Evolutionary conservation across 1,140 invertebrate species (phyloP).

Genomic region (Drosophila saltans): DNA sequence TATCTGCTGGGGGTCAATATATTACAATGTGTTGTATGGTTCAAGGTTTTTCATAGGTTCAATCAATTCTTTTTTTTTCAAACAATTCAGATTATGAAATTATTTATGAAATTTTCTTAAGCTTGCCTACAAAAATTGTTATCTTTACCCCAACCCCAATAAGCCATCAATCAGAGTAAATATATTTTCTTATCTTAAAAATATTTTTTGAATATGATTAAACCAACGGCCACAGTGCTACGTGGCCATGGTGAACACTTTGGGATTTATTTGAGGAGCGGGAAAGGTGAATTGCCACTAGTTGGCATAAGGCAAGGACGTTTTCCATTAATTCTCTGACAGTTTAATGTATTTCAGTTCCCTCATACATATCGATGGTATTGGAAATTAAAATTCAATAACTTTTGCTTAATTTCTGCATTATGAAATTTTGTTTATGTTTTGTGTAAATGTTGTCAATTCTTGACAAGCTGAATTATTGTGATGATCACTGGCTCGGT

Average conservation of each 20-base stretch:
- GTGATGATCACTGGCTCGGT: slow-evolving; percentile 36
- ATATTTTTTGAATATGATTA: slow-evolving; percentile 45
- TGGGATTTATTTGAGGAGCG: slow-evolving; percentile 42
- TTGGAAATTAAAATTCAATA: slow-evolving; percentile 76
- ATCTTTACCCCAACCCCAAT: neutral
- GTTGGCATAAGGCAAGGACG: slow-evolving; percentile 52
- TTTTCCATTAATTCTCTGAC: neutral
- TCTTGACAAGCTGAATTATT: slow-evolving; percentile 39
- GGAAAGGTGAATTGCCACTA: slow-evolving; percentile 52
- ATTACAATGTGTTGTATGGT: neutral
- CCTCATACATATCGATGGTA: slow-evolving; percentile 48
- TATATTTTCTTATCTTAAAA: neutral
- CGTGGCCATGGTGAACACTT: slow-evolving; percentile 43
- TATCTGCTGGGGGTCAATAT: neutral
- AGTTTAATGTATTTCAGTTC: slow-evolving; percentile 38
- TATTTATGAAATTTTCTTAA: neutral
- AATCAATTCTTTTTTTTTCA: neutral
- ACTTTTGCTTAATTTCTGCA: slow-evolving; percentile 51
- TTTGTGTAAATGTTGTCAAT: slow-evolving; percentile 69
- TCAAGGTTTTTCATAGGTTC: neutral
- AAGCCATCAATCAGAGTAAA: slow-evolving; percentile 5
- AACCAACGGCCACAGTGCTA: slow-evolving; percentile 26
- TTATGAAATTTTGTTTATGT: slow-evolving; percentile 48
- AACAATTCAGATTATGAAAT: neutral
- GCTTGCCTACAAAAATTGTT: neutral